Percentiles rank a stretch among this genome's conserved stretches.
phyloP scores from a whole-genome alignment of 2,888 invertebrate genomes.

The Alloplasta piceator region DNA sequence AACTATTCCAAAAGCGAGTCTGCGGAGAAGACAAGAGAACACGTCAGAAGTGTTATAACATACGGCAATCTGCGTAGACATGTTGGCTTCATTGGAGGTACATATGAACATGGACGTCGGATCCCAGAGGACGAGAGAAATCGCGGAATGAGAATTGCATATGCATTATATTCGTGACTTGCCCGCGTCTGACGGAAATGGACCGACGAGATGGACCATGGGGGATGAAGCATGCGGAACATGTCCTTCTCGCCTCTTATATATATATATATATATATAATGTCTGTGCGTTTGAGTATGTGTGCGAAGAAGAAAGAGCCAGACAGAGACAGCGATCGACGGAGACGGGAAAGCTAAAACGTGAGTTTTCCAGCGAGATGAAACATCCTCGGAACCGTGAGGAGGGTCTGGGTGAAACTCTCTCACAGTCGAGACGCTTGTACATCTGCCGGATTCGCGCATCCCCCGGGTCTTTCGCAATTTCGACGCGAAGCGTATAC shows the following conservation, averaged over 20 bases:
- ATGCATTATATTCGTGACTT: slow-evolving; percentile 63
- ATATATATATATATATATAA: too few relatives aligned
- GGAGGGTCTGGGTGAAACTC: slow-evolving; percentile 39
- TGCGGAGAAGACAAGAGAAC: slow-evolving; percentile 2
- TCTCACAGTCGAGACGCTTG: slow-evolving; percentile 45
- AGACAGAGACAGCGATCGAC: slow-evolving; percentile 49
- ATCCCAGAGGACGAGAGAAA: slow-evolving; percentile 57
- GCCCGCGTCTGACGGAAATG: slow-evolving; percentile 55
- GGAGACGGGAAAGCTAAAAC: slow-evolving; percentile 16
- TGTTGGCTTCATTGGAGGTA: slow-evolving; percentile 27
- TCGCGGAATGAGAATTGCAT: slow-evolving; percentile 65
- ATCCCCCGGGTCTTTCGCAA: slow-evolving; percentile 38
- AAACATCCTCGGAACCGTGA: slow-evolving; percentile 49
- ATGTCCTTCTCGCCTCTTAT: too few relatives aligned
- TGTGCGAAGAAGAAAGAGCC: slow-evolving; percentile 56
- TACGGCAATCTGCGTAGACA: slow-evolving; percentile 6
- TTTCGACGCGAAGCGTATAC: slow-evolving; percentile 32
- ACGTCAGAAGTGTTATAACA: slow-evolving; percentile 12
- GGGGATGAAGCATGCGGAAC: background rate
- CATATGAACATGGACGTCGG: background rate
- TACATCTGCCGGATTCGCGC: slow-evolving; percentile 51
- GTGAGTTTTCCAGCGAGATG: slow-evolving; percentile 38
- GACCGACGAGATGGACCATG: slow-evolving; percentile 49
- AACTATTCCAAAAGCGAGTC: slow-evolving; percentile 11
- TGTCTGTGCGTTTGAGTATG: too few relatives aligned